These are phyloP conservation scores for Mionectes macconnelli DNA, from an alignment of 2,113 vertebrate genomes.

Conservation along the genomic window DNA sequence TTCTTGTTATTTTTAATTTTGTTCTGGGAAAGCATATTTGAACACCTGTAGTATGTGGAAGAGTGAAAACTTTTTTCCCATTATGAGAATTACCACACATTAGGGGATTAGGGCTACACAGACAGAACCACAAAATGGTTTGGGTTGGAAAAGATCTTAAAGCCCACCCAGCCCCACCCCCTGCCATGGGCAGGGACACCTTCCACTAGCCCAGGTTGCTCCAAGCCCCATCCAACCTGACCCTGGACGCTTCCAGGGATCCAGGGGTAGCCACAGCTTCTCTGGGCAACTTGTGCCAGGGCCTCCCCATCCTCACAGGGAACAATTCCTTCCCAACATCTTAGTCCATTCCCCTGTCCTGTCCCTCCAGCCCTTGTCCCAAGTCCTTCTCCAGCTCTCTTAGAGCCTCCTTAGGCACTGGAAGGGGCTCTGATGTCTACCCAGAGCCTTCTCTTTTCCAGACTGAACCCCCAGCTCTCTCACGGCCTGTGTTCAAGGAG, in stretches of 20 bases:
- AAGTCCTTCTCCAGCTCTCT: neutral
- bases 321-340: neutral
- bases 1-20: no score
- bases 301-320: neutral
- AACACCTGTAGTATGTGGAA: neutral
- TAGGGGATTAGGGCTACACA: neutral
- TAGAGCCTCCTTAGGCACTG: neutral
- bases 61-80: neutral
- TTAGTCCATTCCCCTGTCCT: neutral
- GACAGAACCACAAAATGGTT: neutral
- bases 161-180: accelerated
- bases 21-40: neutral
- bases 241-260: neutral
- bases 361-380: neutral
- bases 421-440: neutral
- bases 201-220: neutral
- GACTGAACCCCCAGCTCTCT: neutral
- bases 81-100: neutral
- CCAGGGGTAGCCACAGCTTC: neutral
- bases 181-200: neutral
- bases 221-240: neutral
- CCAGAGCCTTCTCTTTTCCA: neutral
- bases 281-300: neutral
- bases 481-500: neutral
- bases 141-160: neutral